A percentile compares a stretch with the other conserved stretches of the same genome.
Conservation (phyloP, 2,888 invertebrate genomes). For the Melanchra persicariae region DNA sequence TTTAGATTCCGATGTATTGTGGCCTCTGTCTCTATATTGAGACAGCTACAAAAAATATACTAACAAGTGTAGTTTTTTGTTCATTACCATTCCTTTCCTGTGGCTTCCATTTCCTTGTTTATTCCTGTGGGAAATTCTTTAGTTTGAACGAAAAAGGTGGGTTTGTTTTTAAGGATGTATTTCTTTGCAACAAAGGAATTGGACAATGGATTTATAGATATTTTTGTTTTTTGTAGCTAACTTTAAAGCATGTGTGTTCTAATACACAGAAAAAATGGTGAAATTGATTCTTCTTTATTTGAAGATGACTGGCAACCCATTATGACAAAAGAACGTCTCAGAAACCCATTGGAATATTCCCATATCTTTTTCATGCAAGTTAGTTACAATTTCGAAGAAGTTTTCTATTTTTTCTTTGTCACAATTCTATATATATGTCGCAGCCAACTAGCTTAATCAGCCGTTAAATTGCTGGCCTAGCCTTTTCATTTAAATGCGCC, state of each 20-base stretch:
- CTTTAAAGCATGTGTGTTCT: no score
- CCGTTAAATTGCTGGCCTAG: no score
- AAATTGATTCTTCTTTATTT: background rate
- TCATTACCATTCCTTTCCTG: conserved; percentile 28
- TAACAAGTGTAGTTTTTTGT: conserved; percentile 32
- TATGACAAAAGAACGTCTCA: no score
- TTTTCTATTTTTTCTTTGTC: no score
- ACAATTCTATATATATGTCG: no score
- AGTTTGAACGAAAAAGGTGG: conserved; percentile 24
- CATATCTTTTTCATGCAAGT: background rate
- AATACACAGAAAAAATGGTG: no score
- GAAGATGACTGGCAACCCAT: no score
- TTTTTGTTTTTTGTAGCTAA: background rate
- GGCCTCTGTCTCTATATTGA: conserved; percentile 2
- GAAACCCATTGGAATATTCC: no score
- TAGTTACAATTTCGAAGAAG: background rate
- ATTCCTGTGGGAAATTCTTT: conserved; percentile 52
- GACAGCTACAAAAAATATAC: background rate
- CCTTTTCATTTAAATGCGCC: no score
- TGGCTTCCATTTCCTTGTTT: conserved; percentile 32
- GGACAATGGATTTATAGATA: background rate
- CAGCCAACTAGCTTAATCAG: no score
- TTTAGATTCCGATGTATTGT: background rate
- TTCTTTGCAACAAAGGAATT: conserved; percentile 18
- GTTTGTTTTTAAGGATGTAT: conserved; percentile 1